Evolutionary conservation across 2,797 vertebrate genomes (phyloP).

Genomic region (Sylvilagus floridanus): DNA sequence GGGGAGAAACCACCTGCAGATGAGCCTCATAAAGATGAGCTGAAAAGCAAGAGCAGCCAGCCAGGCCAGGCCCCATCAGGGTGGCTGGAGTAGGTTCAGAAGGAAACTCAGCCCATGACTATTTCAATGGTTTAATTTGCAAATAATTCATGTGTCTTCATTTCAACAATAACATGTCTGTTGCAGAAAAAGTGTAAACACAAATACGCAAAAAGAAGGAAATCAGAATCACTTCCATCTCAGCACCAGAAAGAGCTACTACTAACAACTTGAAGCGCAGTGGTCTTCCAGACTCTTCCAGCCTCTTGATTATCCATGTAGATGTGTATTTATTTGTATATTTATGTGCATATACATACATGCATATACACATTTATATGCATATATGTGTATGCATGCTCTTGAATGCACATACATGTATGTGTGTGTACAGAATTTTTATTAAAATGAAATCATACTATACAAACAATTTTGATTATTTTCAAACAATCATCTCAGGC

Average conservation of each 20-base stretch:
- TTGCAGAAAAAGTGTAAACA: neutral
- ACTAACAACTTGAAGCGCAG: neutral
- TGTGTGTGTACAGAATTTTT: neutral
- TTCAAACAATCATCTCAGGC: constrained; percentile 51
- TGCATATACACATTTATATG: neutral
- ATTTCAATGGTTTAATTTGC: neutral
- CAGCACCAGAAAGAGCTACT: neutral
- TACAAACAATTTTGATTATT: constrained; percentile 35
- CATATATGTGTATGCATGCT: neutral
- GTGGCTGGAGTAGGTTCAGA: neutral
- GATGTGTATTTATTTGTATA: neutral
- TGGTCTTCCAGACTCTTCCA: constrained; percentile 13
- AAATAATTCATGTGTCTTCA: constrained; percentile 5
- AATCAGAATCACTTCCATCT: neutral
- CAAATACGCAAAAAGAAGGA: constrained; percentile 39
- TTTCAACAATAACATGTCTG: neutral
- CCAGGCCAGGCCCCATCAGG: neutral
- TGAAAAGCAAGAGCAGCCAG: neutral
- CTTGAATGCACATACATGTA: neutral
- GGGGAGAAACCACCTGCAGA: neutral
- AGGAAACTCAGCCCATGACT: neutral
- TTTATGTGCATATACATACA: neutral
- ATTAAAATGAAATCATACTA: constrained; percentile 52
- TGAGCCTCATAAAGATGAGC: neutral
- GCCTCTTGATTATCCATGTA: neutral